Evolutionary conservation across 2,888 invertebrate species (phyloP).

Genomic region (Hecatera dysodea): DNA sequence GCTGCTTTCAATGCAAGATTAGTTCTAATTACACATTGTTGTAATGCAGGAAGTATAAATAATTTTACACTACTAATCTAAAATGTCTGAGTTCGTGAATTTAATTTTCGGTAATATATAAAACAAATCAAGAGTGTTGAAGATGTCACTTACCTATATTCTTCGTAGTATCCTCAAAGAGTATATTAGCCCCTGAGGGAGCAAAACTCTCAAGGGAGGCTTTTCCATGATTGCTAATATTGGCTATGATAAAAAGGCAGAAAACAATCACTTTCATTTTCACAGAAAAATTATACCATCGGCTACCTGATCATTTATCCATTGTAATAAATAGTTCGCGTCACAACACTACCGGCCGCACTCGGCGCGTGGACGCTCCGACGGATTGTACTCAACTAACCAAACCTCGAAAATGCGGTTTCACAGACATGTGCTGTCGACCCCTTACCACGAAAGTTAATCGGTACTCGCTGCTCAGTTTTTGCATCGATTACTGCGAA

Average conservation of each 20-base stretch:
- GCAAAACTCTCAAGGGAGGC: conserved; percentile 85
- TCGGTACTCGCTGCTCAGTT: conserved; percentile 23
- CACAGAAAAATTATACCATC: conserved; percentile 23
- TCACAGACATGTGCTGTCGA: conserved; percentile 57
- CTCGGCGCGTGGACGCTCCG: conserved; percentile 39
- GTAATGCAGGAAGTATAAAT: neutral
- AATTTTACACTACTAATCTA: neutral
- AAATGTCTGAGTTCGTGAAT: neutral
- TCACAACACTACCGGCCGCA: conserved; percentile 42
- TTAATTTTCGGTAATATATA: neutral
- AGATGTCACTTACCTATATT: conserved; percentile 76
- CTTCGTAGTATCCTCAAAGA: conserved; percentile 82
- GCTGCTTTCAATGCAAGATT: conserved; percentile 4
- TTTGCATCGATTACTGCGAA: conserved; percentile 23
- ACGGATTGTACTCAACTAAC: conserved; percentile 58
- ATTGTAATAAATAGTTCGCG: conserved; percentile 33
- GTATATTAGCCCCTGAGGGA: conserved; percentile 76
- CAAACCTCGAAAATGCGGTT: conserved; percentile 42
- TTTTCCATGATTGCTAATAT: conserved; percentile 84
- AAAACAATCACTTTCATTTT: conserved; percentile 83
- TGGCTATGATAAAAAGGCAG: conserved; percentile 81
- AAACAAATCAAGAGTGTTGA: conserved; percentile 3
- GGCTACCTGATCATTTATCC: conserved; percentile 24
- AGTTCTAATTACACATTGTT: conserved; percentile 4
- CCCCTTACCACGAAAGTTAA: conserved; percentile 55